Evolutionary conservation across 2,797 vertebrate genomes (phyloP).

Genomic region (Gallinago nigripennis): DNA sequence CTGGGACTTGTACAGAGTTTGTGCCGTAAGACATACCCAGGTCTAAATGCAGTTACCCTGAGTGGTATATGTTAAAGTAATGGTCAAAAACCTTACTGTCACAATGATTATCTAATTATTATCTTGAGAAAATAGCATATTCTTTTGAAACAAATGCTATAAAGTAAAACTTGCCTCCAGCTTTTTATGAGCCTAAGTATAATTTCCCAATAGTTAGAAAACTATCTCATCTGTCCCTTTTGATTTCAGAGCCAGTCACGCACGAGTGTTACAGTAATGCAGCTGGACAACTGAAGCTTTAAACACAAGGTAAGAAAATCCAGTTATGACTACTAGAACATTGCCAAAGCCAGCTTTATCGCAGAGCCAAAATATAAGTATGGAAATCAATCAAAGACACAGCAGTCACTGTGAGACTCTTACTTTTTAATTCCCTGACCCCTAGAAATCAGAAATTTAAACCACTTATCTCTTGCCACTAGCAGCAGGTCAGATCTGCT

Average conservation of each 20-base stretch:
- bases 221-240: background rate
- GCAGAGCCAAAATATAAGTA: background rate
- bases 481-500: background rate
- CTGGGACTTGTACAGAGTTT: background rate
- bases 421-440: background rate
- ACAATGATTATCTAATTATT: slow-evolving; percentile 3
- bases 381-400: background rate
- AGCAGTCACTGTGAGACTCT: background rate
- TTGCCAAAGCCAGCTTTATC: background rate
- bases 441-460: background rate
- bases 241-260: background rate
- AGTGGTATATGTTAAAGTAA: background rate
- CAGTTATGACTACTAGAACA: background rate
- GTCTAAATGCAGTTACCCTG: background rate
- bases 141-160: background rate
- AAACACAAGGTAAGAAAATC: slow-evolving; percentile 8
- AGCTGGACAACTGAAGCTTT: background rate
- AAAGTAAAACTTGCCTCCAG: background rate
- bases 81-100: slow-evolving; percentile 9
- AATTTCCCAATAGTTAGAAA: background rate
- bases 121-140: background rate
- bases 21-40: background rate
- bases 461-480: background rate
- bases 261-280: background rate
- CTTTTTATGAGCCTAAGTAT: background rate